Evolutionary conservation across 1,140 invertebrate genomes (phyloP), one percentile per base, ranked within the genome.

Genomic region (Coenobita brevimanus): DNA sequence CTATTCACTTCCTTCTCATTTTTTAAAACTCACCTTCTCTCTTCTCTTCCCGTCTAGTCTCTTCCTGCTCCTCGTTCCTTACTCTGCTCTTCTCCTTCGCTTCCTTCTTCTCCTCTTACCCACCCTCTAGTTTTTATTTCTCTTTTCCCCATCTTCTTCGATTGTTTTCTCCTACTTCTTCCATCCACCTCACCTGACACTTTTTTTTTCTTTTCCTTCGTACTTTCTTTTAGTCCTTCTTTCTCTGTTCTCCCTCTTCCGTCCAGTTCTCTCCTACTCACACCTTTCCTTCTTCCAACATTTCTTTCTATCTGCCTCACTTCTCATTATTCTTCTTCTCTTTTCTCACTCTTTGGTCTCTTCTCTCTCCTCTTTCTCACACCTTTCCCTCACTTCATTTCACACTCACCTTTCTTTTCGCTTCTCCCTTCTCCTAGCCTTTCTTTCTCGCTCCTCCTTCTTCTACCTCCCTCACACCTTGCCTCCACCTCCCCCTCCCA

Each of bases 281-380:
- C 10, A 21, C 30, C 27, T 38, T 57, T 80, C 27, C 43, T 80
- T 80, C 78, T 62, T 57, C n/a, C 30, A 24, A 21, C 78, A 76
- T 76, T 41, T 80, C 78, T 80, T 54, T 30, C 69, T 33, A 43
- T 43, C 41, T 38, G 13, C 60, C 78, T 57, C 38, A 57, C 50
- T 76, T 43, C n/a, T 41, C 27, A 17, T 43, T 24, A 76, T 76
- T 76, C 41, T 76, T 41, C 41, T 76, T 27, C 50, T 36, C 27
- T 76, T 24, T 41, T 76, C 27, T 76, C n/a, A 54, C 8, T 21
- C 33, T 30, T 69, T 21, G 30, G 10, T 33, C 2, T 33, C 64
- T 33, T 33, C 60, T 21, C 60, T 6, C 60, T 21, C 27, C 17
- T 3, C 17, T 6, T 27, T 62, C 60, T 62, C n/a, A 17, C 27